Conservation (phyloP, 92 coral and sea anemone species). For the Epizoanthus rinbou region DNA sequence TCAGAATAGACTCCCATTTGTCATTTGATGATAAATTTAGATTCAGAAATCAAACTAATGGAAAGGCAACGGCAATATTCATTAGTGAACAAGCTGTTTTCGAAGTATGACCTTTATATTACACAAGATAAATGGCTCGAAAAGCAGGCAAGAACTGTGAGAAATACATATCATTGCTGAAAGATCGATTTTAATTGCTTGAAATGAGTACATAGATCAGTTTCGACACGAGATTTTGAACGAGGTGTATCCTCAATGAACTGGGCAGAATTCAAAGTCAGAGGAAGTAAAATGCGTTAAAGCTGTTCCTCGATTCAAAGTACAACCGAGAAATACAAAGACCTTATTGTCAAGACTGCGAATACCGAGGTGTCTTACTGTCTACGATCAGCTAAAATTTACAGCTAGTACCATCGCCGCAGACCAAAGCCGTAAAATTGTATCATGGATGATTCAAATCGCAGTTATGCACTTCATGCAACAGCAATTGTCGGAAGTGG, state of each 20-base stretch:
- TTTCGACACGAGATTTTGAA: slow-evolving; percentile 12
- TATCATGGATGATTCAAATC: slow-evolving; percentile 19
- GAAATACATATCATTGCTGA: slow-evolving; percentile 26
- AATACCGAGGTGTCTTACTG: too few relatives aligned
- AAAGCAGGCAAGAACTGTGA: slow-evolving; percentile 5
- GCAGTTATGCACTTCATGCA: slow-evolving; percentile 60
- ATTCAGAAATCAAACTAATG: slow-evolving; percentile 18
- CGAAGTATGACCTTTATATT: background rate
- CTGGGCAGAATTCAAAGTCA: background rate
- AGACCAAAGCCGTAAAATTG: background rate
- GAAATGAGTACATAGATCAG: slow-evolving; percentile 20
- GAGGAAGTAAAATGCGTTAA: background rate
- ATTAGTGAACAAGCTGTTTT: background rate
- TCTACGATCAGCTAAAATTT: background rate
- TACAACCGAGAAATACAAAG: background rate
- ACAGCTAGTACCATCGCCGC: background rate
- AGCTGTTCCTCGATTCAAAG: background rate
- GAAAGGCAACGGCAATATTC: background rate
- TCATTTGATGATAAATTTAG: slow-evolving; percentile 27
- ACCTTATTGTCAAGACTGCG: background rate
- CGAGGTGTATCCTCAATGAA: background rate
- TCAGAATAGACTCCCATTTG: slow-evolving; percentile 7
- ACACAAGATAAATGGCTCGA: background rate
- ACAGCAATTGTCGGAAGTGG: slow-evolving; percentile 87
- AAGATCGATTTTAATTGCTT: slow-evolving; percentile 27